phyloP scores from a whole-genome alignment of 1,140 invertebrate genomes.

The Holotrichia oblita region DNA sequence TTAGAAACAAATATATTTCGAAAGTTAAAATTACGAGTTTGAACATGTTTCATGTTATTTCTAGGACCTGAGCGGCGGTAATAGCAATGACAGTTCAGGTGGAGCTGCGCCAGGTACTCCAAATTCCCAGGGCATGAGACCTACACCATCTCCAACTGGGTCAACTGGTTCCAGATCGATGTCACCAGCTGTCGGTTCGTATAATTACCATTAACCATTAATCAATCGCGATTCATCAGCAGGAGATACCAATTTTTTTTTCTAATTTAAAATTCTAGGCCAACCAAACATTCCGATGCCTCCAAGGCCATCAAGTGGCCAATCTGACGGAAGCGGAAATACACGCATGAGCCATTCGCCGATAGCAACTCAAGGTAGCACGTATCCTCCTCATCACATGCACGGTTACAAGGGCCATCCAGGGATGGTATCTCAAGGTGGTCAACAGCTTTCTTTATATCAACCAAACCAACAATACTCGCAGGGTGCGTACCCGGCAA shows the following conservation, averaged over 20 bases:
- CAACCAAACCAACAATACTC: constrained; percentile 67
- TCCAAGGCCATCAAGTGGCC: constrained; percentile 88
- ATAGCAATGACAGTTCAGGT: constrained; percentile 74
- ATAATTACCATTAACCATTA: no score
- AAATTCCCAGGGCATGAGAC: constrained; percentile 83
- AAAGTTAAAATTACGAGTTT: background rate
- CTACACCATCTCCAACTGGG: constrained; percentile 91
- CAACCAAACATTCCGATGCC: constrained; percentile 92
- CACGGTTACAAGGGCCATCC: constrained; percentile 60
- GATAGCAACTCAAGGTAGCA: constrained; percentile 75
- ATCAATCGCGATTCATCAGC: no score
- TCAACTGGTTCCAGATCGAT: constrained; percentile 93
- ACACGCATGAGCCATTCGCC: constrained; percentile 78
- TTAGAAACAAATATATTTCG: no score
- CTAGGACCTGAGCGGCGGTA: constrained; percentile 78
- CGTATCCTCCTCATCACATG: constrained; percentile 74
- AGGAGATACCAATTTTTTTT: background rate
- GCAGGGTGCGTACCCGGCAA: constrained; percentile 66
- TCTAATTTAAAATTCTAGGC: constrained; percentile 65
- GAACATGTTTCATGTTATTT: constrained; percentile 57
- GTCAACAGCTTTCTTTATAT: constrained; percentile 65
- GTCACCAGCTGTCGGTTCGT: constrained; percentile 94
- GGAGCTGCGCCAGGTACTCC: constrained; percentile 77
- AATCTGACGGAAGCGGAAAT: constrained; percentile 81
- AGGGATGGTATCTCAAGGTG: constrained; percentile 65